A percentile compares a stretch with the other conserved stretches of the same genome.
These are phyloP conservation scores for Heliconius cydno DNA, from an alignment of 2,888 invertebrate species.

Conservation along the genomic window DNA sequence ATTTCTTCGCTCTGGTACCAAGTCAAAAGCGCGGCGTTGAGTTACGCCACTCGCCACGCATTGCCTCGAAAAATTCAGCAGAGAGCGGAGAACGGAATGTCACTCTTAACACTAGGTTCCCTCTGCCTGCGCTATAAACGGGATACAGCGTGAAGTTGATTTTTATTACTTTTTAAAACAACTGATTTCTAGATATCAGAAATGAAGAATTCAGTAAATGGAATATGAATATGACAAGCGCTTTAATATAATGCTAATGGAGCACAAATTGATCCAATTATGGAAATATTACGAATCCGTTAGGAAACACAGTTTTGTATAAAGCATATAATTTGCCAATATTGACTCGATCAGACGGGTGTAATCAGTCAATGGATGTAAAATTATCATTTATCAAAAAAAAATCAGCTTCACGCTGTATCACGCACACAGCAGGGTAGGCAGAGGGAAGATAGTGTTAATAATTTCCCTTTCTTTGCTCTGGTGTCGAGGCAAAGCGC, in stretches of 20 bases:
- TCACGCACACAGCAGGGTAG: too few species aligned
- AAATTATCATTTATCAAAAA: background rate
- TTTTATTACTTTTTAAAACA: background rate
- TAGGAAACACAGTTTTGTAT: constrained; percentile 10
- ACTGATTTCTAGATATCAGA: constrained; percentile 2
- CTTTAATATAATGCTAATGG: constrained; percentile 28
- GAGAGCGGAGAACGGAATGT: too few species aligned
- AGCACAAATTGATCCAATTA: constrained; percentile 29
- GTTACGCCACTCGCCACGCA: too few species aligned
- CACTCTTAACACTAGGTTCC: too few species aligned
- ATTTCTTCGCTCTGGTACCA: too few species aligned
- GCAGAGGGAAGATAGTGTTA: too few species aligned
- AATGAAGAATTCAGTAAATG: constrained; percentile 7
- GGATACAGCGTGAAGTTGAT: background rate
- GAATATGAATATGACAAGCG: constrained; percentile 8
- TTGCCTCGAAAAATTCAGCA: too few species aligned
- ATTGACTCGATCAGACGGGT: background rate
- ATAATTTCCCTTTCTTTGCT: too few species aligned
- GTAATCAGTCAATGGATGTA: background rate
- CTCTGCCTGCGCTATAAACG: too few species aligned
- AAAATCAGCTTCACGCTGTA: too few species aligned
- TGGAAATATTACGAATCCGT: constrained; percentile 26
- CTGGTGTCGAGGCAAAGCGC: too few species aligned
- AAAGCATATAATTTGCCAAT: constrained; percentile 23
- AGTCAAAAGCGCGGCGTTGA: too few species aligned